phyloP scores from a whole-genome alignment of 2,888 invertebrate species.

The Listrodromus nycthemerus region DNA sequence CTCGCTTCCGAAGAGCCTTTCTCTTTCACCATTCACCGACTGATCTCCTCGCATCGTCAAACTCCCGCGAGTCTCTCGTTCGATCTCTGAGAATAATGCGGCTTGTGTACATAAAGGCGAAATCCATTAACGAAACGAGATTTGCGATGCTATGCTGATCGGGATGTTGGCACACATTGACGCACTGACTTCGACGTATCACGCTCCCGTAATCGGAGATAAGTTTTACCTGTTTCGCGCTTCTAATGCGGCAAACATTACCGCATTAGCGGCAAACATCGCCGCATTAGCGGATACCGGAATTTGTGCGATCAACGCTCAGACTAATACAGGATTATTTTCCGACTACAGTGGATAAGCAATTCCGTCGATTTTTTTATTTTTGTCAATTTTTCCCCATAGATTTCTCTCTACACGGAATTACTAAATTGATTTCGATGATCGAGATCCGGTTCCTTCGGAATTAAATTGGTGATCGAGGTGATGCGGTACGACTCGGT shows the following conservation, averaged over 20 bases:
- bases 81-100: constrained; percentile 43
- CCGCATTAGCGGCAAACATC: background rate
- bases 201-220: constrained; percentile 26
- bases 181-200: constrained; percentile 26
- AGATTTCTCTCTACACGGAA: background rate
- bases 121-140: constrained; percentile 70
- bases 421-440: background rate
- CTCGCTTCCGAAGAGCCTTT: constrained; percentile 18
- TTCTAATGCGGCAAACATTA: background rate
- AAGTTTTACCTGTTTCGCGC: background rate
- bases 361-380: background rate
- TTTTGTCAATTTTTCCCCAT: background rate
- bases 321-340: background rate
- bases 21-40: constrained; percentile 53
- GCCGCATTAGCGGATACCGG: background rate
- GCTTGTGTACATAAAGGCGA: constrained; percentile 69
- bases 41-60: constrained; percentile 38
- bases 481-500: no score
- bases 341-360: background rate
- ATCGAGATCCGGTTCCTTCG: background rate
- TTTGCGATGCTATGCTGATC: constrained; percentile 39
- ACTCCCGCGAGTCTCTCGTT: constrained; percentile 37
- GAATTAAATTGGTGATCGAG: background rate
- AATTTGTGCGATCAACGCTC: background rate
- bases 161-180: constrained; percentile 45